phyloP scores from a whole-genome alignment of 2,888 invertebrate species.

The Drosophila crucigera region DNA sequence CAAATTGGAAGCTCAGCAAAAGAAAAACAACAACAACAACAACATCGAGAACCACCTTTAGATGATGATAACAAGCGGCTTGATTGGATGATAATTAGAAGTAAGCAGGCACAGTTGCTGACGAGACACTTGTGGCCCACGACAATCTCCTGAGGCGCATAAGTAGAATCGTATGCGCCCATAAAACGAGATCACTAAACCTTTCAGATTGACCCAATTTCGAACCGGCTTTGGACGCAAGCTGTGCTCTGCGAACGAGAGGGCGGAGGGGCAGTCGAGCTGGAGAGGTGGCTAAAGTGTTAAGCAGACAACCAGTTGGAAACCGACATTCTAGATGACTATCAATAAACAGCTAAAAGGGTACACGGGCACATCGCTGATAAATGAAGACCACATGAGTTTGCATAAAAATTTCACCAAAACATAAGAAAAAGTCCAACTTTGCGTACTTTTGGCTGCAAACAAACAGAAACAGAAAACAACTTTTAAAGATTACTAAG shows the following conservation, averaged over 20 bases:
- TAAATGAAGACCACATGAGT: conserved; percentile 65
- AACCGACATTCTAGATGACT: conserved; percentile 67
- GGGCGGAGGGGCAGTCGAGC: conserved; percentile 11
- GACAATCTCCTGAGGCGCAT: conserved; percentile 28
- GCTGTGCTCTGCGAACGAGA: conserved; percentile 9
- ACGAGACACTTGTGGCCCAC: background rate
- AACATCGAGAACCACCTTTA: conserved; percentile 13
- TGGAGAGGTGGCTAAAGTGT: conserved; percentile 51
- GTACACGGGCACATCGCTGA: conserved; percentile 40
- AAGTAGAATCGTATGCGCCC: conserved; percentile 46
- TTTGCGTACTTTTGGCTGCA: conserved; percentile 62
- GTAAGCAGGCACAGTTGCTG: conserved; percentile 20
- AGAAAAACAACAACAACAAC: conserved; percentile 9
- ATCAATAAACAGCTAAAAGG: conserved; percentile 32
- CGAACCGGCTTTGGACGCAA: conserved; percentile 64
- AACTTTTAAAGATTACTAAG: conserved; percentile 47
- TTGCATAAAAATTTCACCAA: conserved; percentile 76
- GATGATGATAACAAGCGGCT: conserved; percentile 34
- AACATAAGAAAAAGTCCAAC: conserved; percentile 15
- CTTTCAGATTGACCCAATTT: conserved; percentile 77
- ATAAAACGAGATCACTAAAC: conserved; percentile 77
- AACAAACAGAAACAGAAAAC: conserved; percentile 43
- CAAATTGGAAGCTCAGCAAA: background rate
- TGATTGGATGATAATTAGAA: conserved; percentile 53
- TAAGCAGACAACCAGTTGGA: conserved; percentile 71